Conservation (phyloP, 2,888 invertebrate genomes). For the Carcina quercana region DNA sequence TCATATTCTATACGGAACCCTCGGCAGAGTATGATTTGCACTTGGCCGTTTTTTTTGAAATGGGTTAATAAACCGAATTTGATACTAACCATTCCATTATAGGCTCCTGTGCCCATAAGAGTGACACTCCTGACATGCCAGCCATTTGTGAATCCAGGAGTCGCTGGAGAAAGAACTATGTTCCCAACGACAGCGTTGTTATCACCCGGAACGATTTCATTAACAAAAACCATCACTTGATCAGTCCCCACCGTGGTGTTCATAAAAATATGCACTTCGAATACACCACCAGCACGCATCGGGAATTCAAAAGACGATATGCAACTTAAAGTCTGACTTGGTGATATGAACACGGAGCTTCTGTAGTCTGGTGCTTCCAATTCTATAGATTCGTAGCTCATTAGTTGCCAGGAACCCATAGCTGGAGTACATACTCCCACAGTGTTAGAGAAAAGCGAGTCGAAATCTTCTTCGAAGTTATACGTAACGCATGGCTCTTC, state of each 20-base stretch:
- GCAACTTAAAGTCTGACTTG: constrained; percentile 20
- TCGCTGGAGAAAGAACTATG: constrained; percentile 2
- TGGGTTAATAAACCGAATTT: too few relatives aligned
- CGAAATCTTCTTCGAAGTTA: constrained; percentile 6
- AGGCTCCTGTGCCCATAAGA: constrained; percentile 4
- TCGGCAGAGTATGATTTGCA: too few relatives aligned
- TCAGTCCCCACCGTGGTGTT: constrained; percentile 19
- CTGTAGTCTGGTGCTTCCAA: constrained; percentile 21
- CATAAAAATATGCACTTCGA: constrained; percentile 38
- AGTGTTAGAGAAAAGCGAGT: constrained; percentile 22
- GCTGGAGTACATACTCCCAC: constrained; percentile 19
- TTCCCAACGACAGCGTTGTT: constrained; percentile 14
- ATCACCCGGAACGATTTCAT: constrained; percentile 18
- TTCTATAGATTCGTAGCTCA: constrained; percentile 20
- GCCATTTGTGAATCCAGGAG: constrained; percentile 16
- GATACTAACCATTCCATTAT: constrained; percentile 33
- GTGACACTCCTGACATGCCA: constrained; percentile 20
- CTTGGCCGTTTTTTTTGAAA: too few relatives aligned
- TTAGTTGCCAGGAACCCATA: constrained; percentile 24
- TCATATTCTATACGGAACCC: too few relatives aligned
- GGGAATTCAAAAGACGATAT: constrained; percentile 23
- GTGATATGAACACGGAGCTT: constrained; percentile 28
- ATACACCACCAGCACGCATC: constrained; percentile 26
- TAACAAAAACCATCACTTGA: constrained; percentile 29
- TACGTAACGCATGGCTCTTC: constrained; percentile 3